These are phyloP conservation scores for Bombus turneri DNA, from an alignment of 1,140 invertebrate genomes.

Conservation along the genomic window DNA sequence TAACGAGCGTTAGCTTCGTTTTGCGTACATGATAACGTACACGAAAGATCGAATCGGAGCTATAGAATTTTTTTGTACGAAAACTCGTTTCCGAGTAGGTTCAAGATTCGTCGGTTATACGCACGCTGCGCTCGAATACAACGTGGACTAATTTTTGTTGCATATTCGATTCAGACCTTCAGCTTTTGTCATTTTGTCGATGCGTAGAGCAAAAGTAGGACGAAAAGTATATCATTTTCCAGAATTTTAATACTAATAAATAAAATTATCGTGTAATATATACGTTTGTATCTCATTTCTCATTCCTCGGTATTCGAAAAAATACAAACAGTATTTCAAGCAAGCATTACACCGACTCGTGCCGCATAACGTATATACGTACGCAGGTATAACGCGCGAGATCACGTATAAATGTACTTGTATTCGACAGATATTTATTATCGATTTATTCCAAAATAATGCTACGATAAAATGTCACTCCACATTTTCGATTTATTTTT, in stretches of 20 bases:
- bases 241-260: background rate
- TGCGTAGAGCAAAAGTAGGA: too few species aligned
- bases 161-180: background rate
- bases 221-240: too few species aligned
- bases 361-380: too few species aligned
- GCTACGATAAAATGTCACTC: background rate
- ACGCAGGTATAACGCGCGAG: background rate
- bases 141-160: background rate
- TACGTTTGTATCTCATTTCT: background rate
- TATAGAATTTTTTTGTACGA: background rate
- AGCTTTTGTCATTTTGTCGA: too few species aligned
- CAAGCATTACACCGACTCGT: background rate
- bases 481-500: background rate
- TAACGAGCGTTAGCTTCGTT: background rate
- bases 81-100: too few species aligned
- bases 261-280: background rate
- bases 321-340: background rate
- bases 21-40: too few species aligned
- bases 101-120: rapidly evolving
- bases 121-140: too few species aligned
- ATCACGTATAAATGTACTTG: background rate
- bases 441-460: background rate
- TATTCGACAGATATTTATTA: background rate
- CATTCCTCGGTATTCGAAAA: rapidly evolving
- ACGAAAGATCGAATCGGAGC: background rate